These are phyloP conservation scores for Limanda limanda DNA, from an alignment of 2,113 vertebrate genomes.

Conservation along the genomic window DNA sequence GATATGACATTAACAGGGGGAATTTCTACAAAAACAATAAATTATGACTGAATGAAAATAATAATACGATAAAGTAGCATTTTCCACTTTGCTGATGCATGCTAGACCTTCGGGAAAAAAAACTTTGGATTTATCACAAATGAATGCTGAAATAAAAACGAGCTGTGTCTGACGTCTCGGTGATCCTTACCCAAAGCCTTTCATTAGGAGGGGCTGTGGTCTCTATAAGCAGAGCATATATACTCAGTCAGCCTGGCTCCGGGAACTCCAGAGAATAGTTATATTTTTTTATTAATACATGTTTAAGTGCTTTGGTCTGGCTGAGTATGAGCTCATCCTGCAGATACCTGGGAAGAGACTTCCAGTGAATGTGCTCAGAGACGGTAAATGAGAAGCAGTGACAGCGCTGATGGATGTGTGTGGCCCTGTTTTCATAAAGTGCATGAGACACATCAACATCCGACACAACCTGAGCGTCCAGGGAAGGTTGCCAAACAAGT, in stretches of 20 bases:
- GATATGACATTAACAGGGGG: neutral
- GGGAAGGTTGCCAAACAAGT: constrained; percentile 3
- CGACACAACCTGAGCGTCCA: constrained; percentile 22
- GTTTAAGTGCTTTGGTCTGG: constrained; percentile 54
- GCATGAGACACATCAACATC: constrained; percentile 3
- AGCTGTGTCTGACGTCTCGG: constrained; percentile 27
- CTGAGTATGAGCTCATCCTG: constrained; percentile 60
- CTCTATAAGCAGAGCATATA: constrained; percentile 16
- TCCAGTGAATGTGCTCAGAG: neutral
- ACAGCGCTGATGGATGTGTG: constrained; percentile 35
- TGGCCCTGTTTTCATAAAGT: constrained; percentile 29
- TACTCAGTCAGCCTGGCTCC: constrained; percentile 37
- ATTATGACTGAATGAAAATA: too few relatives aligned
- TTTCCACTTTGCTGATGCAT: neutral
- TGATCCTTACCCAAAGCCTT: constrained; percentile 15
- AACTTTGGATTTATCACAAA: constrained; percentile 8
- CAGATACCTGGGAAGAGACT: constrained; percentile 33
- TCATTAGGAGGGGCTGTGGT: neutral
- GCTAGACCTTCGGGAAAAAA: neutral
- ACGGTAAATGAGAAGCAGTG: constrained; percentile 18
- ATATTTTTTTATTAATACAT: constrained; percentile 63
- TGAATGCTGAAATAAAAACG: neutral
- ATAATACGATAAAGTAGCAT: neutral
- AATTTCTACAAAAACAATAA: neutral
- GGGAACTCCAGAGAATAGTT: constrained; percentile 31